phyloP scores from a whole-genome alignment of 37 sponge, comb jelly and placozoan genomes.

The Beroe ovata region DNA sequence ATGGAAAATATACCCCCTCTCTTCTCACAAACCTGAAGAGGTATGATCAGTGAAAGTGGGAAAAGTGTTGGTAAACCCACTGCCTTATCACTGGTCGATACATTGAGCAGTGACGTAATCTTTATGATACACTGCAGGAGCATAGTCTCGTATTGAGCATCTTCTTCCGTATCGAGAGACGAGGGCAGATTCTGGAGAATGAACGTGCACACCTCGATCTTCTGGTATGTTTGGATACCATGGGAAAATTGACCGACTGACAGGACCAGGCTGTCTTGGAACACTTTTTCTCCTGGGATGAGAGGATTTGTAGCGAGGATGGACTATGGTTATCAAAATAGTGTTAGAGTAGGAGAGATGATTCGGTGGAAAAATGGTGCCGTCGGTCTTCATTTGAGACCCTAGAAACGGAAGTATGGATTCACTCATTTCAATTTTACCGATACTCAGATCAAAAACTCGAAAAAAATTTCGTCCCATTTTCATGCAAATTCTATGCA shows the following conservation, averaged over 20 bases:
- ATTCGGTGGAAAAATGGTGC: too few species aligned
- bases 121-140: conserved; percentile 50
- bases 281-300: too few species aligned
- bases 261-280: conserved; percentile 13
- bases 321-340: too few species aligned
- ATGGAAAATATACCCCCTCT: too few species aligned
- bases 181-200: conserved; percentile 13
- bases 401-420: too few species aligned
- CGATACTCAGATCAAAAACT: too few species aligned
- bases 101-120: conserved; percentile 10
- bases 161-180: not conserved
- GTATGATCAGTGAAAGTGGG: conserved; percentile 15
- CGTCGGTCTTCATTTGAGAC: too few species aligned
- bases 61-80: conserved; percentile 27
- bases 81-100: not conserved
- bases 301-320: too few species aligned
- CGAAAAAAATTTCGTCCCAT: too few species aligned
- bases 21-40: conserved; percentile 3
- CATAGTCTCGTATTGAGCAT: conserved; percentile 15
- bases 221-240: conserved; percentile 42
- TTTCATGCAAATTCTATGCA: too few species aligned
- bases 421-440: too few species aligned
- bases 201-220: conserved; percentile 42
- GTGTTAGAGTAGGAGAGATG: too few species aligned
- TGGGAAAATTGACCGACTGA: conserved; percentile 18